phyloP scores from a whole-genome alignment of 2,797 vertebrate species.

The Pseudochirops cupreus region DNA sequence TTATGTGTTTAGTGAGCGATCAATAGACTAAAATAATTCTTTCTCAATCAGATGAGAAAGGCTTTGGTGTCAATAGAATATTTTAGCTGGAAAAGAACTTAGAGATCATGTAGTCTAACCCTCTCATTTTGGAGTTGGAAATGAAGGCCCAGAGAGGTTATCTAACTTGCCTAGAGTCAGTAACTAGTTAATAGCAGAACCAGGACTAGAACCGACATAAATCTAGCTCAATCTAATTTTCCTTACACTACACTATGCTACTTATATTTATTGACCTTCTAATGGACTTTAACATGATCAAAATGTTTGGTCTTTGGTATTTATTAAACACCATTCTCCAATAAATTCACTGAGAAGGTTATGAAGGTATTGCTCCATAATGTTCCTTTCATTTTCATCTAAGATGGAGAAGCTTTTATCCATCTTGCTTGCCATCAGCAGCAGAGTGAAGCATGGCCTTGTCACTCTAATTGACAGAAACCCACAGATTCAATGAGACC shows the following conservation, averaged over 20 bases:
- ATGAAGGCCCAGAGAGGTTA: neutral
- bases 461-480: neutral
- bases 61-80: neutral
- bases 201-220: neutral
- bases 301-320: neutral
- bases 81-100: neutral
- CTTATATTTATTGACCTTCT: constrained; percentile 40
- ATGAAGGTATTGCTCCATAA: constrained; percentile 24
- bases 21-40: neutral
- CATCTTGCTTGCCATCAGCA: constrained; percentile 28
- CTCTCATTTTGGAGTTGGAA: neutral
- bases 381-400: constrained; percentile 45
- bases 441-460: neutral
- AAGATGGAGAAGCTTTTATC: constrained; percentile 21
- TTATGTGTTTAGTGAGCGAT: constrained; percentile 23
- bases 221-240: neutral
- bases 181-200: neutral
- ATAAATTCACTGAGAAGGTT: constrained; percentile 7
- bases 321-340: constrained; percentile 12
- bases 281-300: neutral
- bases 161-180: neutral
- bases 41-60: constrained; percentile 13
- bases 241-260: neutral
- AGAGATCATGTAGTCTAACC: neutral
- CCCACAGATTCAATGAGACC: neutral